A percentile compares a stretch with the other conserved stretches of the same genome.
These are phyloP conservation scores for Oceanodroma leucorhoa DNA, from an alignment of 2,797 vertebrate species.

Conservation along the genomic window DNA sequence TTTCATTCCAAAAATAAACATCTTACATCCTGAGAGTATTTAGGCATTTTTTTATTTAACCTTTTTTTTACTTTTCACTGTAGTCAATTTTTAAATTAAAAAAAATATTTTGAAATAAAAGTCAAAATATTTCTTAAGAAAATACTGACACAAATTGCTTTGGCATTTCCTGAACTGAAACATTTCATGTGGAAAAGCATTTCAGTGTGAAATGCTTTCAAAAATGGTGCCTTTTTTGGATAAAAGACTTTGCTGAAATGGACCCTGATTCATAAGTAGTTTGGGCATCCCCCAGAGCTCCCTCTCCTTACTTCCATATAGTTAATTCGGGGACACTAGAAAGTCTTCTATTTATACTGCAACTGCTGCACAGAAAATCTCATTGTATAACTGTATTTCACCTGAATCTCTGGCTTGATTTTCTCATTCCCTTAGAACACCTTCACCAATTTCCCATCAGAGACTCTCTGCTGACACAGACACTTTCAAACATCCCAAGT, in stretches of 20 bases:
- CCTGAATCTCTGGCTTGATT: neutral
- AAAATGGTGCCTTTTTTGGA: neutral
- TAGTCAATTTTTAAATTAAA: neutral
- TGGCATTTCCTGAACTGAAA: constrained; percentile 25
- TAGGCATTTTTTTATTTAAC: neutral
- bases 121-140: constrained; percentile 17
- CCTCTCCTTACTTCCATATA: neutral
- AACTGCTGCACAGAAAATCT: neutral
- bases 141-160: neutral
- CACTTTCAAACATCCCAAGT: neutral
- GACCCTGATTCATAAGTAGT: neutral
- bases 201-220: neutral
- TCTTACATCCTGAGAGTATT: neutral
- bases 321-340: neutral
- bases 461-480: neutral
- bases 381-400: neutral
- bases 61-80: neutral
- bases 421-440: neutral
- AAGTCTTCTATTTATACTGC: neutral
- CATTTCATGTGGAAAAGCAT: neutral
- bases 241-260: neutral
- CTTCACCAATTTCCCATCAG: neutral
- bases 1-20: neutral
- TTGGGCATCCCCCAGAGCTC: neutral
- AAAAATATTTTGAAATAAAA: constrained; percentile 1